Base-by-base conservation (phyloP, 2,888 invertebrate genomes). In the Pristionchus exspectatus region DNA sequence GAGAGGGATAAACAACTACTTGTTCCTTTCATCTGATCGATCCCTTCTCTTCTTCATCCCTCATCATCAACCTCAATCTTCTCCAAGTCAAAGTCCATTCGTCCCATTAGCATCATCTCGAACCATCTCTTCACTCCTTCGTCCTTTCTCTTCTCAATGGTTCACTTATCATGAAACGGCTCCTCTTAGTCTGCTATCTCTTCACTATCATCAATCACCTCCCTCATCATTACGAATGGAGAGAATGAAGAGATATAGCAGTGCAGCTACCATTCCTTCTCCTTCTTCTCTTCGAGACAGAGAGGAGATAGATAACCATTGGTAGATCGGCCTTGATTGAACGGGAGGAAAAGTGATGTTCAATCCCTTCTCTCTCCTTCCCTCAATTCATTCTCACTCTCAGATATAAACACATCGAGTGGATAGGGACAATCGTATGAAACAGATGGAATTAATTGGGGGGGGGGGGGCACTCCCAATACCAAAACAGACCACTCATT, bases 321-420 rank as follows among this genome's bases (percentile, higher is more conserved):
- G 33, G 18, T 33, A 66, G 85, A 59, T 33, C 63, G 66, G 50
- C 81, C 81, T 81, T 81, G 81, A 54, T 81, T 81, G 54, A 4
- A 77, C 33, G n/a, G 16, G 33, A 77, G 12, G 50, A 21, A 33
- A 44, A 81, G 50, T 50, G 81, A 81, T 81, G 81, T 81, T 81
- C 81, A 81, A 81, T 81, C 81, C 81, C 81, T n/a, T 12, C 59
- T 63, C 85, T 27, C 84, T 59, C 12, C 30, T 12, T 84, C 44
- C 21, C 77, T 77, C 72, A 12, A 72, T 83, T 83, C 83, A 83
- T 83, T 84, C 84, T 84, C 56, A 56, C 56, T 85, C 85, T 85
- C 63, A 85, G 85, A 50, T 81, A 81, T 81, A 81, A 81, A 81
- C 81, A 81, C 81, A 27, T 81, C 50, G 81, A 81, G 81, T 81